phyloP scores from a whole-genome alignment of 2,113 vertebrate genomes.

The Anguilla rostrata region DNA sequence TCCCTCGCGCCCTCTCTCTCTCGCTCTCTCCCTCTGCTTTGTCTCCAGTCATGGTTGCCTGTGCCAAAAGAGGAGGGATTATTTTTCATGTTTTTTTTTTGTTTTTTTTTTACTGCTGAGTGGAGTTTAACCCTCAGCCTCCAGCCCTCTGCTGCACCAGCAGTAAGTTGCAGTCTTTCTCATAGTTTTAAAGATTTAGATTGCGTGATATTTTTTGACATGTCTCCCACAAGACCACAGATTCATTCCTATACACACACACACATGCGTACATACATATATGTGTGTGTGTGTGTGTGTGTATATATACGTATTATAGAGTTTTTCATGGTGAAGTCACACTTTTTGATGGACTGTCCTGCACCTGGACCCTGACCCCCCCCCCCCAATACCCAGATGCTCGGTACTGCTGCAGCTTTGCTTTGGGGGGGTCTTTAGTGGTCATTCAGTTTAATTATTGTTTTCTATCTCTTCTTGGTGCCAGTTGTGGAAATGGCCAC shows the following conservation, averaged over 20 bases:
- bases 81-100: conserved; percentile 59
- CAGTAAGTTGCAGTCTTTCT: conserved; percentile 55
- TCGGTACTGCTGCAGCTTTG: not conserved
- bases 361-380: not conserved
- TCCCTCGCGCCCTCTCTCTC: not conserved
- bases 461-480: conserved; percentile 30
- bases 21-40: conserved; percentile 31
- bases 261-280: too few species aligned
- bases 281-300: too few species aligned
- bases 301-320: too few species aligned
- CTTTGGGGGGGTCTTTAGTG: not conserved
- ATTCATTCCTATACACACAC: too few species aligned
- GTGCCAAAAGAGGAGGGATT: conserved; percentile 80
- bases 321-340: too few species aligned
- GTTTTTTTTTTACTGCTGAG: conserved; percentile 72
- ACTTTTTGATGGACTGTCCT: too few species aligned
- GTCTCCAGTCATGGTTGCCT: conserved; percentile 46
- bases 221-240: too few species aligned
- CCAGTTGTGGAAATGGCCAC: conserved; percentile 45
- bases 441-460: not conserved
- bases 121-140: conserved; percentile 76
- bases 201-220: conserved; percentile 5
- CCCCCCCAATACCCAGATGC: not conserved
- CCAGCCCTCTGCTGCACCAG: conserved; percentile 56
- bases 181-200: not conserved